Percentiles rank a stretch among this genome's conserved stretches.
Evolutionary conservation across 2,113 vertebrate species (phyloP).

Genomic region (Miniopterus natalensis): DNA sequence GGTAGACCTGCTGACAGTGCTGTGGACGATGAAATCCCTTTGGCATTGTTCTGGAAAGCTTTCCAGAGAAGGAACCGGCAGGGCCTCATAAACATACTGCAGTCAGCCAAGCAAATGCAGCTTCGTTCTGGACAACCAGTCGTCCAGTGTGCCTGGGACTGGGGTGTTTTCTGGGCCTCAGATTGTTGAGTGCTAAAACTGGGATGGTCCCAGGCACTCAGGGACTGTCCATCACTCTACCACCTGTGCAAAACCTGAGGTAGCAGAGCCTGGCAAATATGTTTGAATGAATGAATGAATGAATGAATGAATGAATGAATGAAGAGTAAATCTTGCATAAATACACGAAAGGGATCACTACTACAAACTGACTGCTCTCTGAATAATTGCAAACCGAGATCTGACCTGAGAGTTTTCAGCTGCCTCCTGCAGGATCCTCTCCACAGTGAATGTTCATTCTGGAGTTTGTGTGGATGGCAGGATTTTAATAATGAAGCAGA

Average conservation of each 20-base stretch:
- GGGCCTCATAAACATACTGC: neutral
- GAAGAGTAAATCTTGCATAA: neutral
- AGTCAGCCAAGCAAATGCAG: neutral
- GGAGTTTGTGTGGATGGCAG: neutral
- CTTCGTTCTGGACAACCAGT: neutral
- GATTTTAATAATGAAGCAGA: constrained; percentile 46
- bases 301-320: constrained; percentile 15
- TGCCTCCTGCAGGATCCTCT: neutral
- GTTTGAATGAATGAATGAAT: constrained; percentile 30
- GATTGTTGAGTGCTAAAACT: neutral
- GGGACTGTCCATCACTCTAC: too few species aligned
- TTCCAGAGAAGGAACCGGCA: neutral
- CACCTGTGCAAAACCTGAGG: neutral
- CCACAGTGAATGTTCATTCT: neutral
- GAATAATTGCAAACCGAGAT: neutral
- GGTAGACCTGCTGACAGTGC: rapidly evolving
- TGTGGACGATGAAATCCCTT: neutral
- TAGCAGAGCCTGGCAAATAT: neutral
- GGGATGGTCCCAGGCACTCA: neutral
- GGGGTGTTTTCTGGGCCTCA: neutral
- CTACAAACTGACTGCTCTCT: neutral
- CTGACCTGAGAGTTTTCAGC: neutral
- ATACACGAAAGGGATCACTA: neutral
- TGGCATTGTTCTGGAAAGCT: neutral
- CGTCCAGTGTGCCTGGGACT: neutral